Base-by-base conservation (phyloP, 1,140 invertebrate species). In the Choristoneura fumiferana region DNA sequence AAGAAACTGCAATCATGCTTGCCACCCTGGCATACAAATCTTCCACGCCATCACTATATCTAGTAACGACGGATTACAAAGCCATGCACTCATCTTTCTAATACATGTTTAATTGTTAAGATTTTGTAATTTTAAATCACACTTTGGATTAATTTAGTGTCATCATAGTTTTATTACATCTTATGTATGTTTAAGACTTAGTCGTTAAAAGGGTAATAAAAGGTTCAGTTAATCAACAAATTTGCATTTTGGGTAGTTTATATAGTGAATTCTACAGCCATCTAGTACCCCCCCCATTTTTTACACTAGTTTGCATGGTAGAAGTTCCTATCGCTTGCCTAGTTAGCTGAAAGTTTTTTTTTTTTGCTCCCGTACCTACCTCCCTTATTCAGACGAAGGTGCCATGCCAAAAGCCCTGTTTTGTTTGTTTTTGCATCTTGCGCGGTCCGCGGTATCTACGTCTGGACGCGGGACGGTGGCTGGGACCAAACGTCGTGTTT, bases 191-290 rank as follows among this genome's bases (percentile, higher is more conserved):
- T 3, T 29, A 29, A 29, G 2, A 29, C 22, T 6, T 29, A 29
- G 2, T 29, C 6, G 2, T 29, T 29, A 29, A 29, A 29, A 29
- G 22, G n/a, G n/a, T n/a, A n/a, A n/a, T n/a, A n/a, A n/a, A n/a
- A n/a, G n/a, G n/a, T n/a, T n/a, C n/a, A n/a, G n/a, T n/a, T n/a
- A n/a, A n/a, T n/a, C n/a, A n/a, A n/a, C n/a, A n/a, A n/a, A n/a
- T n/a, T n/a, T n/a, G n/a, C 22, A 29, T 29, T 6, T 29, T 29
- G 6, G 22, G 54, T 13, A 57, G 36, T 58, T 39, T 54, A 60
- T 33, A 57, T 62, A 63, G 71, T 80, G 75, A 82, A 84, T 80
- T 82, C 81, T 81, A 66, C 80, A 81, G 76, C 82, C 82, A 85
- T 85, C 78, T 80, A 73, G 75, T 76, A 69, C 70, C 63, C 57